Conservation (phyloP, 2,113 vertebrate species). For the Oreocharis arfaki region DNA sequence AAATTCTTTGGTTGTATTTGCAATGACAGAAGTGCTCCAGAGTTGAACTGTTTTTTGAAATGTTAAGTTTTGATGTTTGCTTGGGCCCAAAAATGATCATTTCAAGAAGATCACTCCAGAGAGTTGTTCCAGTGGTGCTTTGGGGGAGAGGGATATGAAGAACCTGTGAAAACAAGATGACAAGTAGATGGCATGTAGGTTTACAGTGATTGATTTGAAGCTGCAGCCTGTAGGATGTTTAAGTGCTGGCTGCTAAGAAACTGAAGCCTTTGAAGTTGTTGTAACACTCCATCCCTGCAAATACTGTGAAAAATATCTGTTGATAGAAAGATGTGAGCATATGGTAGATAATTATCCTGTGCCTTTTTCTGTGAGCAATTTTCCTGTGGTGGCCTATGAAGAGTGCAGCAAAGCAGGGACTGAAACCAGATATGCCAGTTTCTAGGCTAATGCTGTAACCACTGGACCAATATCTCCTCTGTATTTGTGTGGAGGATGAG, state of each 20-base stretch:
- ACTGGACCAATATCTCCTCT: background rate
- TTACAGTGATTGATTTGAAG: constrained; percentile 59
- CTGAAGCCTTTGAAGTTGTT: constrained; percentile 56
- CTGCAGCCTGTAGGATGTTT: constrained; percentile 60
- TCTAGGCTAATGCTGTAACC: background rate
- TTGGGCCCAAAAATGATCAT: constrained; percentile 10
- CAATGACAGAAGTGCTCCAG: background rate
- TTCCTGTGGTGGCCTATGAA: background rate
- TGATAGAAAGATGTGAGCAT: constrained; percentile 58
- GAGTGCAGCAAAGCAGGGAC: background rate
- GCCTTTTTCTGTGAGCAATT: constrained; percentile 28
- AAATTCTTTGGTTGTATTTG: background rate
- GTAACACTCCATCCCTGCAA: constrained; percentile 43
- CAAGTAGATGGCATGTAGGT: constrained; percentile 61
- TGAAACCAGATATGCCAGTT: background rate
- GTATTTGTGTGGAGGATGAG: background rate
- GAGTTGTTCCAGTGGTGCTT: constrained; percentile 55
- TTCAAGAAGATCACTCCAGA: constrained; percentile 20
- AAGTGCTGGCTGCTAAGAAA: constrained; percentile 63
- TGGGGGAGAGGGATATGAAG: constrained; percentile 29
- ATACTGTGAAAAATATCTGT: constrained; percentile 60
- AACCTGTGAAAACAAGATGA: constrained; percentile 61
- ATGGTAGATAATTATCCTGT: constrained; percentile 51
- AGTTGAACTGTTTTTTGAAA: constrained; percentile 3
- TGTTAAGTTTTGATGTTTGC: constrained; percentile 12